Percentiles rank a stretch among this genome's conserved stretches.
phyloP scores from a whole-genome alignment of 2,888 invertebrate genomes.

The Erebia palarica region DNA sequence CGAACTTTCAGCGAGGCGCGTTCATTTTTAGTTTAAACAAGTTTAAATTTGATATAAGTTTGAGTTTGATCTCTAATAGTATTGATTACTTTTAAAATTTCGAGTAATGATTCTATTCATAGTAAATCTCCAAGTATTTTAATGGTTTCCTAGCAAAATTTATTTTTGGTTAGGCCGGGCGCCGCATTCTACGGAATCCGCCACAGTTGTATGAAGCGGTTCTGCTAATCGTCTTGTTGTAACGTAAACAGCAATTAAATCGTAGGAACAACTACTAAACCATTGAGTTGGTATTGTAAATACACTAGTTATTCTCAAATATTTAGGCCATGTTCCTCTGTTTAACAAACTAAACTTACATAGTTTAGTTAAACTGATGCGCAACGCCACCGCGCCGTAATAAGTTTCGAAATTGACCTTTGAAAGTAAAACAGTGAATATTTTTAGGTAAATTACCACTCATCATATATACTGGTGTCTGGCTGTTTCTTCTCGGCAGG shows the following conservation, averaged over 20 bases:
- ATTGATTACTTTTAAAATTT: too few species aligned
- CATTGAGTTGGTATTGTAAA: conserved; percentile 1
- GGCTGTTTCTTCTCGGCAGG: too few species aligned
- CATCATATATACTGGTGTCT: too few species aligned
- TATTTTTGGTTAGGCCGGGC: background rate
- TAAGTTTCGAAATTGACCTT: too few species aligned
- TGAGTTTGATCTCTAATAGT: too few species aligned
- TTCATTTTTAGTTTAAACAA: too few species aligned
- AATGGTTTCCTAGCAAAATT: background rate
- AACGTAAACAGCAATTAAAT: background rate
- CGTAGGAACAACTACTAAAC: background rate
- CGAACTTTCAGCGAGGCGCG: too few species aligned
- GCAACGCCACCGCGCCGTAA: too few species aligned
- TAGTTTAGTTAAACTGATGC: background rate
- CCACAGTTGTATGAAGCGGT: background rate
- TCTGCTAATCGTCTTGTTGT: conserved; percentile 9
- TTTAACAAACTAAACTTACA: background rate
- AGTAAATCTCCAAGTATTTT: background rate
- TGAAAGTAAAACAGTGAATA: too few species aligned
- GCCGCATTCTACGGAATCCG: background rate
- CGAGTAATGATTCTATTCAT: background rate
- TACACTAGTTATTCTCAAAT: background rate
- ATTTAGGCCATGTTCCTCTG: background rate
- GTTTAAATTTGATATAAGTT: too few species aligned
- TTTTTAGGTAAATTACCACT: too few species aligned